Base-by-base conservation (phyloP, 2,797 vertebrate species). In the Aratinga solstitialis region DNA sequence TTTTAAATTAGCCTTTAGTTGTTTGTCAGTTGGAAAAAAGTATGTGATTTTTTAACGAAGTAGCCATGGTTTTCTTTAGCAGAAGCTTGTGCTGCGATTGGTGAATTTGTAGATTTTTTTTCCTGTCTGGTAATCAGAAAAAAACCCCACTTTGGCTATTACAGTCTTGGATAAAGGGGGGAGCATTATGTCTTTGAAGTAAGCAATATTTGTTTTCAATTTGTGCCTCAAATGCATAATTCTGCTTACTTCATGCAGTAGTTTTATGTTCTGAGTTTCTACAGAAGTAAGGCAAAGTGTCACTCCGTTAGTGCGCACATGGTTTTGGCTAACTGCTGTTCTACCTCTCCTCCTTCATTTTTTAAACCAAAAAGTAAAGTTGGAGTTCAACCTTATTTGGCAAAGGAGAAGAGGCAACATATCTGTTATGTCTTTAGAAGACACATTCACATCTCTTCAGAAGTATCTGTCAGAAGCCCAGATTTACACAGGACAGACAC, bases 1-100 rank as follows among this genome's bases (percentile, higher is more conserved):
- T 91, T 97, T 96, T 95, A 96, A 92, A 94, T 96, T 95, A 96
- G 76, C 71, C 91, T 93, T 87, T 56, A 90, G 92, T 95, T 95
- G 89, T 94, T 96, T 96, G 74, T 89, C 71, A 85, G 71, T 92
- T 93, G 85, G 74, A 75, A 78, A 74, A 76, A 91, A 74, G 11
- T 62, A 63, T 54, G 42, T n/a, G 30, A 76, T 92, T 69, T 51
- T 20, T 13, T 0, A 29, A 43, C 75, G 73, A 80, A 20, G 17
- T 43, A 69, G 15, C 34, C 29, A 11, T 89, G 40, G 12, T 87
- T 95, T 96, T 77, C 90, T 90, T 74, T 76, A 66, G 89, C 43
- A 91, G 73, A 75, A 82, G 54, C 18, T 79, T 92, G 26, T 75
- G 32, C 71, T 67, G 10, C 42, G 62, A 56, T 84, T 84, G 48